Conservation (phyloP, 2,113 vertebrate genomes). For the Corythornis vintsioides region DNA sequence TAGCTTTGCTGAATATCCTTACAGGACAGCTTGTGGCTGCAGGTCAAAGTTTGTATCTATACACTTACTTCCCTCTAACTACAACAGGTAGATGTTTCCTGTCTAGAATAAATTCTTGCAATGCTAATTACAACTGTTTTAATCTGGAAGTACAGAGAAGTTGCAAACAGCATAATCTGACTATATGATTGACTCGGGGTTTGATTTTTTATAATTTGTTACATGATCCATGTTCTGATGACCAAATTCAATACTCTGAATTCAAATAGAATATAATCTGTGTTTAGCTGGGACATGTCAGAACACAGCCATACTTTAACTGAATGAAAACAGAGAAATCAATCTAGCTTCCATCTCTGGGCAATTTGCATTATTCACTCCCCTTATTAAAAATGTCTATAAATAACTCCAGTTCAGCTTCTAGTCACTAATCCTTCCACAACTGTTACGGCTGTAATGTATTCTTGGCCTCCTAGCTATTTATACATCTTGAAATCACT, state of each 20-base stretch:
- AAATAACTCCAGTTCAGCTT: neutral
- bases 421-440: neutral
- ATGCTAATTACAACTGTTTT: neutral
- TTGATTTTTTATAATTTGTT: neutral
- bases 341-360: neutral
- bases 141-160: neutral
- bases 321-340: neutral
- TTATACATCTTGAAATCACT: neutral
- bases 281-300: neutral
- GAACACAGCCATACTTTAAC: neutral
- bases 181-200: neutral
- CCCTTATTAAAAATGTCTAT: neutral
- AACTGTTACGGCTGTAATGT: neutral
- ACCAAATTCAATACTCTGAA: neutral
- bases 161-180: neutral
- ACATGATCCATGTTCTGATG: neutral
- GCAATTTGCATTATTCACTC: neutral
- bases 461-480: neutral
- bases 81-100: neutral
- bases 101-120: neutral
- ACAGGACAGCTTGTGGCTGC: neutral
- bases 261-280: neutral
- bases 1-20: neutral
- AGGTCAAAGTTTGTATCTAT: neutral
- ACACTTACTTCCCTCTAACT: neutral